phyloP scores from a whole-genome alignment of 2,113 vertebrate genomes.

The Asarcornis scutulata region DNA sequence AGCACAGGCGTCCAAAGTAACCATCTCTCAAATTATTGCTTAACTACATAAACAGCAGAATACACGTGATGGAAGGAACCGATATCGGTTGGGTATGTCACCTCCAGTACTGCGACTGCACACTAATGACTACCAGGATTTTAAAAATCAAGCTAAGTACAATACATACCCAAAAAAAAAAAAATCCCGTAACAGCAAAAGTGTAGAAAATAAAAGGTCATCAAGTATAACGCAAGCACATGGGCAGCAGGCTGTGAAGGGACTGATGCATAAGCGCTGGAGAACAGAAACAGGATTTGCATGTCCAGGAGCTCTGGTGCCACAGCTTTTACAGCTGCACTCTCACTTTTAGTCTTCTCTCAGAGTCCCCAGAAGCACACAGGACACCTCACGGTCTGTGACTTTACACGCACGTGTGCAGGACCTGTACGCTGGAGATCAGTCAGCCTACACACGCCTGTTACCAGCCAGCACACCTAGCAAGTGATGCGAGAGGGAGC shows the following conservation, averaged over 20 bases:
- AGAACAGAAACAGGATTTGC: background rate
- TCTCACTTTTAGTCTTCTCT: rapidly evolving
- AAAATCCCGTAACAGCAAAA: background rate
- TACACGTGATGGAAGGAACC: background rate
- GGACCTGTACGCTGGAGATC: background rate
- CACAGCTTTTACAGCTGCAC: background rate
- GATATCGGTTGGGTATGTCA: background rate
- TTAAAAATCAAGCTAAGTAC: background rate
- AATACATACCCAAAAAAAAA: background rate
- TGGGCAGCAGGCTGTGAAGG: background rate
- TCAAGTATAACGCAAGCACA: background rate
- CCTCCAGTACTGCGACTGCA: background rate
- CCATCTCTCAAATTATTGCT: background rate
- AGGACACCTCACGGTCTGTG: background rate
- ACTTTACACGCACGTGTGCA: background rate
- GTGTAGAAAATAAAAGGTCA: background rate
- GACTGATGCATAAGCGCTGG: background rate
- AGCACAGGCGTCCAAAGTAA: background rate
- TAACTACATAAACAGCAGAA: background rate
- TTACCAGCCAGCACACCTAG: background rate
- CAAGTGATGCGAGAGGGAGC: background rate
- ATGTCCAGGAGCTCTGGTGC: background rate
- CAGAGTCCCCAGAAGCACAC: background rate
- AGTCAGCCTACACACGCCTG: background rate
- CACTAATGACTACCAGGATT: background rate